Base-by-base conservation (phyloP, 2,797 vertebrate species). In the Clarias laeviceps region DNA sequence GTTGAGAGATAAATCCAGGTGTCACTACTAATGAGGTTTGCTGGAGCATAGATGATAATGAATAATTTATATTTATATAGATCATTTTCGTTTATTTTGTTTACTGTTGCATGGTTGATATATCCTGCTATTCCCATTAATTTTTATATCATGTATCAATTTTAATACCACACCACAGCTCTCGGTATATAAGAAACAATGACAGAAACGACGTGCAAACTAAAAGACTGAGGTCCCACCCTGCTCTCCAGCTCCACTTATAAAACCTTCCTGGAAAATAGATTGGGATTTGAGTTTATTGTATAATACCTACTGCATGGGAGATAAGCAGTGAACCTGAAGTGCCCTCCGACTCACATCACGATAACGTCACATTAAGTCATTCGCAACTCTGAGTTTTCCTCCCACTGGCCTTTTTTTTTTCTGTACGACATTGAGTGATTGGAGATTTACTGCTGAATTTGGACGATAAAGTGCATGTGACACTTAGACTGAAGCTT, bases 401-500 rank as follows among this genome's bases (percentile, higher is more conserved):
- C 82, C 86, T 73, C 86, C 88, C 89, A 64, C 77, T 37, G 20
- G 22, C 90, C 84, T 89, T 82, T 50, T 84, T 29, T 27, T 83
- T 17, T 5, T 50, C 84, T 82, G 14, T 79, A 87, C 87, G 89
- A 92, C 87, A 50, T 68, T 65, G 59, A 66, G 54, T 50, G 32
- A 22, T 62, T 62, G 0, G 5, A 91, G 89, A 90, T 93, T 94
- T 92, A 91, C 85, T 87, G 85, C 87, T 88, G 83, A 74, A 84
- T 89, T 90, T 90, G 90, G 90, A 91, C 82, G 84, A 86, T 88
- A 87, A 82, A 50, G 22, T 54, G 34, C 82, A 91, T 84, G 68
- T 92, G 92, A 92, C 90, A 85, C 91, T 91, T 92, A 87, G 90
- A 89, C 91, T 86, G 88, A 91, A 90, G 88, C 84, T 73, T 84